Base-by-base conservation (phyloP, 2,113 vertebrate genomes). In the Propithecus coquereli region DNA sequence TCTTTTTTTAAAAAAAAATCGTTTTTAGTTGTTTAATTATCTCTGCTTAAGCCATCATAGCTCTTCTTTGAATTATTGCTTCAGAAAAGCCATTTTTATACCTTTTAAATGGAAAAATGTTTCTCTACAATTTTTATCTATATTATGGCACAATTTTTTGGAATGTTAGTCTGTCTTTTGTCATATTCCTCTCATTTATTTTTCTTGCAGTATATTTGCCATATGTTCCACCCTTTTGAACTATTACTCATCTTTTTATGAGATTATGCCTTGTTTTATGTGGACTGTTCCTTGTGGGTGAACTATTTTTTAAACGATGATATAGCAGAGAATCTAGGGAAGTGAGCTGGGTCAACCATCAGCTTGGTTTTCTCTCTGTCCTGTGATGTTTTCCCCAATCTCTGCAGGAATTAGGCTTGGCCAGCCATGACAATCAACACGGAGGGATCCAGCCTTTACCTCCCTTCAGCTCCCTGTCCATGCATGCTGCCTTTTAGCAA, bases 1-100 rank as follows among this genome's bases (percentile, higher is more conserved):
- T 71, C 20, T 87, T 65, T 87, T 65, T 50, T 59, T 27, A 43
- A 43, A 70, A 93, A 74, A n/a, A 50, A 76, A 47, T 74, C 17
- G 52, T 18, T 77, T 63, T 90, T 30, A 43, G n/a, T 34, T 71
- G 17, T 82, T 90, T 85, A 80, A 86, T 61, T 61, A 73, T 43
- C 61, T 89, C 68, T 93, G 63, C 63, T 88, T 54, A 20, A 88
- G 65, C 23, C 30, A 37, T 22, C 32, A 85, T 18, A 76, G 34
- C 9, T 82, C 50, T 45, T 89, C 66, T 94, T 70, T 95, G 81
- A 94, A 63, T 88, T 90, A 80, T 50, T 94, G 79, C 50, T 85
- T 90, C 43, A 87, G 61, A 90, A 83, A 90, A 90, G 22, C 32
- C 47, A 80, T 87, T 50, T 87, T 63, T 73, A 80, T 95, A 47